Conservation (phyloP, 2,888 invertebrate genomes). For the Timandra comae region DNA sequence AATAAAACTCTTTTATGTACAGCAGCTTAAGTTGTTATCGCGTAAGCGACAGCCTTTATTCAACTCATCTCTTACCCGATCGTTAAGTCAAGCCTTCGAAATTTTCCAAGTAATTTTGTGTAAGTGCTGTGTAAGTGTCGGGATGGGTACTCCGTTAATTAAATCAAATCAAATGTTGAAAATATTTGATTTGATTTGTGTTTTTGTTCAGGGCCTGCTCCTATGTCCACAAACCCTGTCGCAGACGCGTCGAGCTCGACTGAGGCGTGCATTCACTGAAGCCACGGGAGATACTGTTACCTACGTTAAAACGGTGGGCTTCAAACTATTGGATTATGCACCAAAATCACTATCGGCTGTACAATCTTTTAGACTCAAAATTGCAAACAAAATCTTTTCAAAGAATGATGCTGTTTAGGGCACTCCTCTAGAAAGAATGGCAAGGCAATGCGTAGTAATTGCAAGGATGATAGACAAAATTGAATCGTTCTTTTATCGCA, state of each 20-base stretch:
- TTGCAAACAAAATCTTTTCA: too few species aligned
- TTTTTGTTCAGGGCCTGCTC: constrained; percentile 85
- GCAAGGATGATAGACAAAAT: too few species aligned
- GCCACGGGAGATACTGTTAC: constrained; percentile 91
- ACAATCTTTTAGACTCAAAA: too few species aligned
- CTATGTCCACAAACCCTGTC: constrained; percentile 94
- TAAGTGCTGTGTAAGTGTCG: constrained; percentile 68
- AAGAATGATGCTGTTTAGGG: too few species aligned
- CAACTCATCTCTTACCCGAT: constrained; percentile 20
- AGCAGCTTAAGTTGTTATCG: constrained; percentile 7
- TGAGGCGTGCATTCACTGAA: constrained; percentile 93
- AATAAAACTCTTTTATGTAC: constrained; percentile 1
- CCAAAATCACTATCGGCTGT: constrained; percentile 57
- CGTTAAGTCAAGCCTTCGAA: constrained; percentile 23
- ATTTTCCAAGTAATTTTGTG: constrained; percentile 25
- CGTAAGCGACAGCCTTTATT: background rate
- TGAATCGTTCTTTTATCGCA: too few species aligned
- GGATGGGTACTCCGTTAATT: constrained; percentile 41
- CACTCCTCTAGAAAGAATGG: too few species aligned
- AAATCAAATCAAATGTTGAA: constrained; percentile 50
- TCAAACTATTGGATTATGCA: constrained; percentile 58
- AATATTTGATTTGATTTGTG: constrained; percentile 54
- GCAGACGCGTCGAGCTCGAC: constrained; percentile 89
- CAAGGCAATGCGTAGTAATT: too few species aligned
- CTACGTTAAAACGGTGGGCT: constrained; percentile 91